Evolutionary conservation across 2,888 invertebrate genomes (phyloP).

Genomic region (Thalpophila matura): DNA sequence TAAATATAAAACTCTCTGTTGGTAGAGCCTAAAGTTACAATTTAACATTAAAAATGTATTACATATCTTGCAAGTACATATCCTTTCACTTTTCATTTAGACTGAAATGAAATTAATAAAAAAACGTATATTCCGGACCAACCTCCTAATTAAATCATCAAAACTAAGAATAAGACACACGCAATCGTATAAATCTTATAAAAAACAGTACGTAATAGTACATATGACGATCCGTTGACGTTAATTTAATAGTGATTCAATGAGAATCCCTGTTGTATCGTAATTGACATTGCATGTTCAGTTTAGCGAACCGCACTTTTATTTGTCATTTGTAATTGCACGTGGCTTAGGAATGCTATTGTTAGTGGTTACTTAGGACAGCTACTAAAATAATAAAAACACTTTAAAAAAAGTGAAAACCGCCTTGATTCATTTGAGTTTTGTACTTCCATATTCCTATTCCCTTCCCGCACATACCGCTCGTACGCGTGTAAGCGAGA

Average conservation of each 20-base stretch:
- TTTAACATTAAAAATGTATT: no score
- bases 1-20: no score
- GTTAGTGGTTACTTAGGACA: background rate
- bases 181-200: slow-evolving; percentile 21
- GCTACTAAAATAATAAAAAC: background rate
- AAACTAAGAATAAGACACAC: slow-evolving; percentile 15
- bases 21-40: no score
- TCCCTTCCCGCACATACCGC: no score
- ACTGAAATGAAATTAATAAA: slow-evolving; percentile 19
- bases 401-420: background rate
- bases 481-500: no score
- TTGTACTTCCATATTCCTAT: no score
- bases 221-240: slow-evolving; percentile 38
- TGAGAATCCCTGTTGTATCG: slow-evolving; percentile 15
- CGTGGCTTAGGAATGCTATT: background rate
- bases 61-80: slow-evolving; percentile 1
- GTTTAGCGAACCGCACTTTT: slow-evolving; percentile 51
- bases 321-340: slow-evolving; percentile 16
- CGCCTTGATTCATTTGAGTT: no score
- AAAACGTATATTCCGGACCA: slow-evolving; percentile 49
- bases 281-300: slow-evolving; percentile 43
- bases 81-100: slow-evolving; percentile 17
- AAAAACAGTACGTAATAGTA: slow-evolving; percentile 17
- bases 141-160: slow-evolving; percentile 31
- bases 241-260: slow-evolving; percentile 43